Evolutionary conservation across 2,113 vertebrate species (phyloP).

Genomic region (Trogon surrucura): DNA sequence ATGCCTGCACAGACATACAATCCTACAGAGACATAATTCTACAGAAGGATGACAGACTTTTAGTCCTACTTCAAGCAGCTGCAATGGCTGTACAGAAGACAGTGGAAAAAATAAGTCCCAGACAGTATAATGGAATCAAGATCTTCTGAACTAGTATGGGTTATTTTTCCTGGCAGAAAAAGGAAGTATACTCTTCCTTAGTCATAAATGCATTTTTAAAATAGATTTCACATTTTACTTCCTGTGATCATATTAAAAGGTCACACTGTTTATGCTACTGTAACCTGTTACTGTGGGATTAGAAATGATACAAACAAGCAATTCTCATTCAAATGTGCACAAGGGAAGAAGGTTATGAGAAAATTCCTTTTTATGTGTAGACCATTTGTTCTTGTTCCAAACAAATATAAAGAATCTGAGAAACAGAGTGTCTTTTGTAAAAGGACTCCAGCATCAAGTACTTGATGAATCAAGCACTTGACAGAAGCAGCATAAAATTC

Average conservation of each 20-base stretch:
- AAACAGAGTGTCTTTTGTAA: slow-evolving; percentile 41
- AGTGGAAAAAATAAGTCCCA: neutral
- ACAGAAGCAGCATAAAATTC: slow-evolving; percentile 11
- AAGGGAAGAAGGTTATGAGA: slow-evolving; percentile 46
- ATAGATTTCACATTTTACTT: slow-evolving; percentile 65
- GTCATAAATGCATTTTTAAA: slow-evolving; percentile 56
- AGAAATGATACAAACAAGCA: slow-evolving; percentile 37
- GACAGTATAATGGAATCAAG: neutral
- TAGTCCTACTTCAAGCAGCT: neutral
- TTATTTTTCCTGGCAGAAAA: slow-evolving; percentile 56
- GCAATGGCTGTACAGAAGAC: neutral
- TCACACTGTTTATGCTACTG: slow-evolving; percentile 49
- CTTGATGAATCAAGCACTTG: neutral
- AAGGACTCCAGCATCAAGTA: neutral
- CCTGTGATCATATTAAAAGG: slow-evolving; percentile 60
- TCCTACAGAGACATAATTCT: neutral
- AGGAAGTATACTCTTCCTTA: slow-evolving; percentile 65
- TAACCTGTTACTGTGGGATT: slow-evolving; percentile 55
- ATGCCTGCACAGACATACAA: neutral
- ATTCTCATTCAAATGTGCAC: neutral
- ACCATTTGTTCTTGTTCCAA: slow-evolving; percentile 11
- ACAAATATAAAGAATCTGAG: slow-evolving; percentile 39
- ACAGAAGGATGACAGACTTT: neutral
- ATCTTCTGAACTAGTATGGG: neutral
- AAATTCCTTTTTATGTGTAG: slow-evolving; percentile 27